Percentiles rank a stretch among this genome's conserved stretches.
These are phyloP conservation scores for Loxodonta africana DNA, from an alignment of 2,113 vertebrate species.

Conservation along the genomic window DNA sequence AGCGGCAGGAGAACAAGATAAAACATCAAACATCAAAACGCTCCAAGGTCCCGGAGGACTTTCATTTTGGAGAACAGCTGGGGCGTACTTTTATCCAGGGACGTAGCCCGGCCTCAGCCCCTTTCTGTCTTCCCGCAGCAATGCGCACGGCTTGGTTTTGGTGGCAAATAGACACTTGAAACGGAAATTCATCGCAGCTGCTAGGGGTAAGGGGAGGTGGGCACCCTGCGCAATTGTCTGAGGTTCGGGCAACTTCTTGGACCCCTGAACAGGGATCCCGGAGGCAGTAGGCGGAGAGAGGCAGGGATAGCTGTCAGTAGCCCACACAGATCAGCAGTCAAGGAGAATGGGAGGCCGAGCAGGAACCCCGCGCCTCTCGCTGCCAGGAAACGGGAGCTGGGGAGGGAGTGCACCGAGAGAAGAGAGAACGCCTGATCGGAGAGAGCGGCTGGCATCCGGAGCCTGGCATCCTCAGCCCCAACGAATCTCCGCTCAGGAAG, in stretches of 20 bases:
- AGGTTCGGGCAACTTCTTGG: background rate
- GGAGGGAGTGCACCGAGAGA: background rate
- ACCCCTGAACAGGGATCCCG: background rate
- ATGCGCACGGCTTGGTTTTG: background rate
- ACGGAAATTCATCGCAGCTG: background rate
- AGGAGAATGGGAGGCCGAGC: rapidly evolving
- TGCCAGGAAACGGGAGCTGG: background rate
- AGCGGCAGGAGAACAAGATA: background rate
- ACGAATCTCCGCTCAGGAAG: background rate
- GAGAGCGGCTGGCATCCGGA: no score
- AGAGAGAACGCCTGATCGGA: background rate
- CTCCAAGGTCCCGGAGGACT: background rate
- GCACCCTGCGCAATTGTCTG: rapidly evolving
- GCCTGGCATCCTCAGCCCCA: background rate
- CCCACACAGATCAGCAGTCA: rapidly evolving
- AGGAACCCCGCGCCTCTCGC: rapidly evolving
- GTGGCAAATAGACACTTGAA: background rate
- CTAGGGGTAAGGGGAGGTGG: background rate
- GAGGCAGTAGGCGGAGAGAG: background rate
- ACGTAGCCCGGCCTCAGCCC: background rate
- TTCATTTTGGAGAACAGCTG: background rate
- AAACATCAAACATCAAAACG: background rate
- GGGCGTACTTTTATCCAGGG: background rate
- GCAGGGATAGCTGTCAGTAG: background rate
- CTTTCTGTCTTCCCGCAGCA: background rate